Evolutionary conservation across 2,797 vertebrate species (phyloP), one percentile per base, ranked within the genome.

Genomic region (Aulostomus chinensis): DNA sequence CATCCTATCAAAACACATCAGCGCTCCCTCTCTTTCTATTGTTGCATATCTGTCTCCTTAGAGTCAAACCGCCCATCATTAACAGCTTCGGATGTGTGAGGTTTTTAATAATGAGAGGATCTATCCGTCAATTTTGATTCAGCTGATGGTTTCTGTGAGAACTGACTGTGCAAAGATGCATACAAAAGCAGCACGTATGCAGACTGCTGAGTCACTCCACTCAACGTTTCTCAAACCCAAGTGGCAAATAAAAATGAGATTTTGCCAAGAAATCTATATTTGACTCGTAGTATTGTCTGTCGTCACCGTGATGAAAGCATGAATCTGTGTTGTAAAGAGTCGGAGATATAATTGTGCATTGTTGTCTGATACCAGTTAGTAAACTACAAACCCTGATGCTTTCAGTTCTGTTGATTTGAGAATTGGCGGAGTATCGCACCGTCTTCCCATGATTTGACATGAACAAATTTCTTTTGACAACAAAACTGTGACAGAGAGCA

Each of bases 1-100:
- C 63, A 60, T 65, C 53, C 52, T 43, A 65, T 76, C 66, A 69
- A 68, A 74, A 68, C 80, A 73, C 51, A 78, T 16, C 49, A 25
- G 26, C 26, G 31, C 60, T 55, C 39, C 30, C 45, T 61, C 53
- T 32, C 56, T 49, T 33, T 67, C 63, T 61, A 57, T 84, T 86
- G 62, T 84, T 73, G 54, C 58, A 46, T 24, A 31, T 33, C 1
- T 7, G 12, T 52, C 40, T 58, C 29, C 16, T 38, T 20, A 7
- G 16, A 21, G 51, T 59, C n/a, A 14, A 36, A 58, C 22, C 9
- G 20, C 18, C 50, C 32, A 14, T 47, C 15, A 31, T 46, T 38
- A 14, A n/a, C 42, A 50, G 41, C 36, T 43, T 9, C 3, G 15
- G 7, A 15, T 11, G 13, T 49, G n/a, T 8, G 4, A 9, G 22